Evolutionary conservation across 1,140 invertebrate species (phyloP).

Genomic region (Dreissena rostriformis): DNA sequence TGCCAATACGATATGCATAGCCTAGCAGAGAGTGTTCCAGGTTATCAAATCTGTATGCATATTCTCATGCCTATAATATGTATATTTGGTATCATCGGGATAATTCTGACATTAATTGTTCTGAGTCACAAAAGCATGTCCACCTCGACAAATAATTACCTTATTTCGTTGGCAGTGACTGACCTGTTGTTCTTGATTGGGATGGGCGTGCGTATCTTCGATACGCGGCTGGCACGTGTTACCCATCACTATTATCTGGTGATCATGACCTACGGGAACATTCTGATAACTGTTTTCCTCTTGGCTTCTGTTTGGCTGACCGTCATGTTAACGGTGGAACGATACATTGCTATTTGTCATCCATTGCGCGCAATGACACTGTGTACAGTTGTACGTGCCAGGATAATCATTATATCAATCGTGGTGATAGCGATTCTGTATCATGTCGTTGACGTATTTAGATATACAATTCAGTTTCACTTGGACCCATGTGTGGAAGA

Average conservation of each 20-base stretch:
- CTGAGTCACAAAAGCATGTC: too few species aligned
- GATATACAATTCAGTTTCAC: conserved; percentile 49
- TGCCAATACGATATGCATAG: too few species aligned
- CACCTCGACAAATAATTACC: conserved; percentile 88
- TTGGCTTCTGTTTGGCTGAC: conserved; percentile 88
- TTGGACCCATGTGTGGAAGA: conserved; percentile 29
- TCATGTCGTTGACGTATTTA: conserved; percentile 80
- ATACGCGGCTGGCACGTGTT: conserved; percentile 37
- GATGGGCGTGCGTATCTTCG: conserved; percentile 64
- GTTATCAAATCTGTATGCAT: too few species aligned
- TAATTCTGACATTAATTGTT: conserved; percentile 88
- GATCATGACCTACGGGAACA: conserved; percentile 53
- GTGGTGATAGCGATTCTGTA: conserved; percentile 84
- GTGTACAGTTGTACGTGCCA: conserved; percentile 85
- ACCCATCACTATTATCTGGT: conserved; percentile 46
- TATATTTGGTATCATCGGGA: conserved; percentile 77
- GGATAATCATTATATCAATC: conserved; percentile 85
- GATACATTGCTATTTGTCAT: conserved; percentile 90
- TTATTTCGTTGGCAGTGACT: conserved; percentile 88
- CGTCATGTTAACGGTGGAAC: conserved; percentile 89
- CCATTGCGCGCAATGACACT: conserved; percentile 85
- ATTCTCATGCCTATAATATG: too few species aligned
- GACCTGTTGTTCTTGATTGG: conserved; percentile 88
- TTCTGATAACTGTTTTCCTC: conserved; percentile 69
- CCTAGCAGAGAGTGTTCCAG: too few species aligned